A percentile compares a stretch with the other conserved stretches of the same genome.
These are phyloP conservation scores for Zenarchopterus dispar DNA, from an alignment of 2,797 vertebrate genomes.

Conservation along the genomic window DNA sequence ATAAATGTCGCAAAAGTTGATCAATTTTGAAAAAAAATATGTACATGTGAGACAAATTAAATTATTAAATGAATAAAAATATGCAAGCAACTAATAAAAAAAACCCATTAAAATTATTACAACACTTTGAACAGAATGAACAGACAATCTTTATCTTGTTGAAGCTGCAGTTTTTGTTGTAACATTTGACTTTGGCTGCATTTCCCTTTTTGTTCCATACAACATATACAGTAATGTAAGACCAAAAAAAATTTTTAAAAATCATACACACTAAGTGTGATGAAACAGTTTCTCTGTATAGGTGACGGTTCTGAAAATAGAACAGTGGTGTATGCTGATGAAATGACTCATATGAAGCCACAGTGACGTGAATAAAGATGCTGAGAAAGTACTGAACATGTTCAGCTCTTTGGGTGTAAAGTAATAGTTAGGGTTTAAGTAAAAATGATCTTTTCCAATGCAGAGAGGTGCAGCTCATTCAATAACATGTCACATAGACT, in stretches of 20 bases:
- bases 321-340: neutral
- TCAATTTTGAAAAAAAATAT: too few species aligned
- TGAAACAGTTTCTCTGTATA: neutral
- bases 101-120: neutral
- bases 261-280: neutral
- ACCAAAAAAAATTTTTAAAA: neutral
- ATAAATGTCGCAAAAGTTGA: too few species aligned
- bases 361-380: constrained; percentile 1
- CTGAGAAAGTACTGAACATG: constrained; percentile 3
- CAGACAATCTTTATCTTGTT: too few species aligned
- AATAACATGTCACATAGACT: neutral
- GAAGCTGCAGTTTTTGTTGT: neutral
- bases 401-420: constrained; percentile 17
- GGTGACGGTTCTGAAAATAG: neutral
- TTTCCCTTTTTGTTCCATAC: too few species aligned
- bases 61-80: too few species aligned
- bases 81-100: too few species aligned
- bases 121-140: neutral
- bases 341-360: neutral
- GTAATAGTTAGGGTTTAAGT: neutral
- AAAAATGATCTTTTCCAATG: neutral
- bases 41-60: too few species aligned
- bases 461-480: neutral
- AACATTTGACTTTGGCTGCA: neutral
- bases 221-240: too few species aligned